Base-by-base conservation (phyloP, 2,797 vertebrate genomes). In the Sandelia bainsii region DNA sequence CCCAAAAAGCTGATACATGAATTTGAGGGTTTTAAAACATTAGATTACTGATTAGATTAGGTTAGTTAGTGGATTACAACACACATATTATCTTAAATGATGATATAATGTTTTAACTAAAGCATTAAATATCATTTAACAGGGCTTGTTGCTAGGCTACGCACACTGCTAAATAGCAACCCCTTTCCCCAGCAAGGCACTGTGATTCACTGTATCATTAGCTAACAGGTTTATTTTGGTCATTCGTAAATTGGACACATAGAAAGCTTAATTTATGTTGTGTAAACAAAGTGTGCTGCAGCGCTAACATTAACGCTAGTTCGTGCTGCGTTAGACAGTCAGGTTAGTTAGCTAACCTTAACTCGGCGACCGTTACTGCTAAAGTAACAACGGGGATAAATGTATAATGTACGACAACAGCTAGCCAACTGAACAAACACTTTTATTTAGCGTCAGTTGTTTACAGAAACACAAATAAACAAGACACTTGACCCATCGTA, bases 161-260 rank as follows among this genome's bases (percentile, higher is more conserved):
- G 65, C 56, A 20, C 1, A 22, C 6, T 34, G 62, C 37, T 61
- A 68, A 60, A 10, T 72, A 56, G 60, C 71, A 42, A 69, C 6
- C 0, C 37, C 12, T 3, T 39, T 19, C 19, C 11, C 52, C 10
- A 40, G 19, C 19, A 20, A 44, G 8, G 51, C 5, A 6, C 8
- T 1, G 11, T 25, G 1, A 20, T 46, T 75, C 4, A 4, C 13
- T 14, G 22, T 2, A 37, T 42, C 6, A 60, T 64, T 9, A 66
- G 20, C 40, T 4, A 50, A 27, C 8, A 25, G 46, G 3, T 29
- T 42, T 52, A 13, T 57, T 70, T 27, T 9, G 25, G 12, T 29
- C n/a, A 6, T 34, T 25, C 40, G 6, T 12, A 44, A 66, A 1
- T 34, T 6, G 4, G 14, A 22, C 20, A 56, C 48, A 5, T 22